Conservation (phyloP, 2,113 vertebrate genomes). For the Hippocampus comes region DNA sequence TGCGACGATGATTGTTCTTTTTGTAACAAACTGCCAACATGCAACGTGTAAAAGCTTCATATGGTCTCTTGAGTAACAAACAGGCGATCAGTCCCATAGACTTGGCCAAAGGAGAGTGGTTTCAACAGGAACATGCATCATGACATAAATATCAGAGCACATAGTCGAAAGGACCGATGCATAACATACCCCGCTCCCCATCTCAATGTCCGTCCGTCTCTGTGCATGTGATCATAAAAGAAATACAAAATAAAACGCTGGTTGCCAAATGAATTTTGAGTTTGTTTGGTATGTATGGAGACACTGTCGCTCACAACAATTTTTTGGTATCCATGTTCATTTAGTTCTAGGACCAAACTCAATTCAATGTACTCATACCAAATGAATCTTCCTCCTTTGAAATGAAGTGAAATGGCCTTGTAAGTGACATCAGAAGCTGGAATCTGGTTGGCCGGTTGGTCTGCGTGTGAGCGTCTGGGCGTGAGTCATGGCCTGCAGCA, state of each 20-base stretch:
- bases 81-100: constrained; percentile 16
- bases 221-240: background rate
- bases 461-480: too few relatives aligned
- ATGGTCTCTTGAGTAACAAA: constrained; percentile 1
- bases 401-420: too few relatives aligned
- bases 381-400: too few relatives aligned
- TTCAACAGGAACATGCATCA: constrained; percentile 30
- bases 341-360: too few relatives aligned
- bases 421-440: too few relatives aligned
- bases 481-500: too few relatives aligned
- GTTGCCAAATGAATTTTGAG: constrained; percentile 1
- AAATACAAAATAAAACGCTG: constrained; percentile 9
- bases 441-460: too few relatives aligned
- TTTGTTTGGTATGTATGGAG: background rate
- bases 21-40: constrained; percentile 23
- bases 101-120: constrained; percentile 27
- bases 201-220: constrained; percentile 19
- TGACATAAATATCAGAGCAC: constrained; percentile 33
- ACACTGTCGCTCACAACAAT: background rate
- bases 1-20: constrained; percentile 2
- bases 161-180: constrained; percentile 14
- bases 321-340: constrained; percentile 1
- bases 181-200: background rate
- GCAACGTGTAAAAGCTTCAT: background rate
- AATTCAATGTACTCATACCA: too few relatives aligned